phyloP scores from a whole-genome alignment of 2,888 invertebrate genomes.

The Cremastinae sp. region DNA sequence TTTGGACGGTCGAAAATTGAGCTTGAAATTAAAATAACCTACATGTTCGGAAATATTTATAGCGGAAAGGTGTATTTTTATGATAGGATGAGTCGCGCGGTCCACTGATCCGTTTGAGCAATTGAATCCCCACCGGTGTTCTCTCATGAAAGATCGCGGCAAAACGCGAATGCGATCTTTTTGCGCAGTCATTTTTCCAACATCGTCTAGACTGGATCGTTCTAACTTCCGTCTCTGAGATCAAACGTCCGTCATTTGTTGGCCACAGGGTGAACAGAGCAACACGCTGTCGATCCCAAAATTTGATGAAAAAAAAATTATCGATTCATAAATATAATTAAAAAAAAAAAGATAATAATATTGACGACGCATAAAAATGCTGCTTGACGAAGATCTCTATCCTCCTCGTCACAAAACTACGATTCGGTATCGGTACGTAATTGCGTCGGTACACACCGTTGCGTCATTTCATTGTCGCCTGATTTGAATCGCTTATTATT shows the following conservation, averaged over 20 bases:
- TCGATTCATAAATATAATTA: not conserved
- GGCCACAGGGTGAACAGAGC: not conserved
- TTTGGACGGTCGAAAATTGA: not conserved
- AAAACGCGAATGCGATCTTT: slow-evolving; percentile 63
- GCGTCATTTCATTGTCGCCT: not conserved
- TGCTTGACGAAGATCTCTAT: slow-evolving; percentile 73
- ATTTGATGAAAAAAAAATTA: not conserved
- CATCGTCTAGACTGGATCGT: slow-evolving; percentile 57
- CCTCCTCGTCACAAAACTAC: slow-evolving; percentile 76
- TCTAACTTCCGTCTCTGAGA: slow-evolving; percentile 43
- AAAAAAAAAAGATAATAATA: not conserved
- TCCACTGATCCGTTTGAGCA: slow-evolving; percentile 39
- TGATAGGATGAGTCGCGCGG: slow-evolving; percentile 19
- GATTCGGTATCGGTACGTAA: slow-evolving; percentile 74
- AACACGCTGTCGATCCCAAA: not conserved
- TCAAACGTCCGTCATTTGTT: not conserved
- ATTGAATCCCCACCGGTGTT: slow-evolving; percentile 45
- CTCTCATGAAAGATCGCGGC: slow-evolving; percentile 25
- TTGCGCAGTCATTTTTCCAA: slow-evolving; percentile 75
- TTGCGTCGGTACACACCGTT: not conserved
- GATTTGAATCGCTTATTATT: slow-evolving; percentile 5
- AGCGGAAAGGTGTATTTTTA: slow-evolving; percentile 10
- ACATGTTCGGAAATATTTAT: slow-evolving; percentile 2
- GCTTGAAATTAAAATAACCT: not conserved
- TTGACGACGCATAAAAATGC: slow-evolving; percentile 51